Base-by-base conservation (phyloP, 2,113 vertebrate species). In the Onychorhynchus coronatus region DNA sequence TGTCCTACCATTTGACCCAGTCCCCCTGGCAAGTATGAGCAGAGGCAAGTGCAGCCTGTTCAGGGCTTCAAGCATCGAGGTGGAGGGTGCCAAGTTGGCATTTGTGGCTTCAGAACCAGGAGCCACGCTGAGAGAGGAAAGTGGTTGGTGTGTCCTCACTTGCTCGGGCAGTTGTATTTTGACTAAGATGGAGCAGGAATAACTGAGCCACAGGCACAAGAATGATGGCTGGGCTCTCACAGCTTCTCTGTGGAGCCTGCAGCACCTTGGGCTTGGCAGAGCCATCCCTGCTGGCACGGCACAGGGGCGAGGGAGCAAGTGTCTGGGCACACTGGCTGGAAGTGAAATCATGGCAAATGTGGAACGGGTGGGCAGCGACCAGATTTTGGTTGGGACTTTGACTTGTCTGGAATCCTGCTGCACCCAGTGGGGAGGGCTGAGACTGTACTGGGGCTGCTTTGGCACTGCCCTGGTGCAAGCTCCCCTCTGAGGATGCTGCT, bases 201-300 rank as follows among this genome's bases (percentile, higher is more conserved):
- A 68, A 87, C 49, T 35, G 82, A 95, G 55, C 74, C 85, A 87
- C 18, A 35, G 25, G 44, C 0, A 1, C 12, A 50, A 80, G 65
- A 68, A 65, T 12, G 37, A 14, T 0, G 1, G 30, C 41, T 0
- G 0, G 11, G 55, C n/a, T 76, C 41, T 30, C 0, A 0, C 35
- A 44, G 66, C 20, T 72, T 23, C 12, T 81, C 7, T 0, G 3
- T 9, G 41, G 39, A 74, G 28, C 62, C 56, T 0, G 2, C 31
- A 58, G 50, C 11, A 4, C 12, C 20, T 30, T 0, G 2, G 15
- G n/a, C 15, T 50, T 24, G 18, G 30, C 61, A 73, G 2, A 9
- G 49, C 58, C 30, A 28, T 55, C 31, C 33, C 61, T 4, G 1
- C 59, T 4, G 3, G 42, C 52, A 23, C 28, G 12, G 39, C 3